Conservation (phyloP, 2,888 invertebrate species). For the Tinea pellionella region DNA sequence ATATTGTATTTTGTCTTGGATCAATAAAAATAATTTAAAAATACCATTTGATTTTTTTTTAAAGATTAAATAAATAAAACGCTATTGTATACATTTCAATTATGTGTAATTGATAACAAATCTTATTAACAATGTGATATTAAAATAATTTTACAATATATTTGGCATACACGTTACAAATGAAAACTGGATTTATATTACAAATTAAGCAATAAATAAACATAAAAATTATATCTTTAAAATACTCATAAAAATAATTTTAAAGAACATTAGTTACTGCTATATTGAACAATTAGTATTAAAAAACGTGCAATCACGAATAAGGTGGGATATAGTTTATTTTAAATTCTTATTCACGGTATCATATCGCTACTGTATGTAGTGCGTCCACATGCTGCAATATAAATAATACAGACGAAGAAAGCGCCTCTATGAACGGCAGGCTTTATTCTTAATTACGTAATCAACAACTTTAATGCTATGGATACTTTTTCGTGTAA, state of each 20-base stretch:
- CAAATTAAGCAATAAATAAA: not conserved
- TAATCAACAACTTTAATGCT: not conserved
- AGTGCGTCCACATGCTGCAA: too few relatives aligned
- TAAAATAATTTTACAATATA: conserved; percentile 58
- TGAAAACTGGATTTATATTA: conserved; percentile 20
- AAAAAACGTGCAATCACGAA: not conserved
- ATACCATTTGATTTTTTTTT: not conserved
- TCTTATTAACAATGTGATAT: conserved; percentile 62
- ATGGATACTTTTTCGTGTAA: not conserved
- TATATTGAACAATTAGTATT: not conserved
- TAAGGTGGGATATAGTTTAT: not conserved
- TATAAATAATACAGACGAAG: too few relatives aligned
- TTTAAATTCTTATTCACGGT: not conserved
- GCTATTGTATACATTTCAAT: conserved; percentile 28
- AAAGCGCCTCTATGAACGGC: too few relatives aligned
- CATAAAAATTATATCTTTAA: not conserved
- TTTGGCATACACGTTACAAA: conserved; percentile 62
- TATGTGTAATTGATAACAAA: conserved; percentile 64
- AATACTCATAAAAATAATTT: not conserved
- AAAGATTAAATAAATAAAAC: not conserved
- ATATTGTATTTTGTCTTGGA: not conserved
- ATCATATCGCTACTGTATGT: too few relatives aligned
- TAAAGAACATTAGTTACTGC: not conserved
- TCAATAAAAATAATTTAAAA: not conserved
- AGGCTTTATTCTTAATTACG: not conserved